These are phyloP conservation scores for Plecturocebus donacophilus DNA, from an alignment of 2,113 vertebrate species.

Conservation along the genomic window DNA sequence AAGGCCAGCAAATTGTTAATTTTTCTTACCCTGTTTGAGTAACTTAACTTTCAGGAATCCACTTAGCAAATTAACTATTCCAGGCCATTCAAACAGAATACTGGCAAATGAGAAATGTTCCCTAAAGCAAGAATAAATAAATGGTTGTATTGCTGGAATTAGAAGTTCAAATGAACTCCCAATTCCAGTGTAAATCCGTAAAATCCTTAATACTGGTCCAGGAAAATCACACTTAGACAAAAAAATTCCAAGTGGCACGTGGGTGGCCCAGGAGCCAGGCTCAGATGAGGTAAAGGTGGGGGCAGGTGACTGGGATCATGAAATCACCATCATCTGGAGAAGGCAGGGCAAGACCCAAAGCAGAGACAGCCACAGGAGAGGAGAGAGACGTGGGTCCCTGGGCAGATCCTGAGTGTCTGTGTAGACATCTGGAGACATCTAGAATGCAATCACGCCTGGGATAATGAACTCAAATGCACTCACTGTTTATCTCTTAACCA, in stretches of 20 bases:
- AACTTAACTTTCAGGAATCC: not conserved
- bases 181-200: not conserved
- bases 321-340: not conserved
- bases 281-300: not conserved
- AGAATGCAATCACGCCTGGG: fast-evolving
- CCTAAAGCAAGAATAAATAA: not conserved
- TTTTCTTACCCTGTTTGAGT: not conserved
- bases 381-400: fast-evolving
- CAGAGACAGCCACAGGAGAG: not conserved
- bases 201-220: not conserved
- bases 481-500: fast-evolving
- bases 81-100: not conserved
- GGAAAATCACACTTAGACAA: not conserved
- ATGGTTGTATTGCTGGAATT: not conserved
- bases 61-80: not conserved
- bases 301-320: not conserved
- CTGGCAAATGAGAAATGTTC: not conserved
- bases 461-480: fast-evolving
- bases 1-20: not conserved
- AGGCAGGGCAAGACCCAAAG: not conserved
- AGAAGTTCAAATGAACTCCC: not conserved
- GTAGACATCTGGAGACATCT: fast-evolving
- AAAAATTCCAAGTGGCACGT: not conserved
- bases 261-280: not conserved
- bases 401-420: not conserved